A percentile compares a stretch with the other conserved stretches of the same genome.
These are phyloP conservation scores for Lasiurus cinereus DNA, from an alignment of 2,113 vertebrate species.

Conservation along the genomic window DNA sequence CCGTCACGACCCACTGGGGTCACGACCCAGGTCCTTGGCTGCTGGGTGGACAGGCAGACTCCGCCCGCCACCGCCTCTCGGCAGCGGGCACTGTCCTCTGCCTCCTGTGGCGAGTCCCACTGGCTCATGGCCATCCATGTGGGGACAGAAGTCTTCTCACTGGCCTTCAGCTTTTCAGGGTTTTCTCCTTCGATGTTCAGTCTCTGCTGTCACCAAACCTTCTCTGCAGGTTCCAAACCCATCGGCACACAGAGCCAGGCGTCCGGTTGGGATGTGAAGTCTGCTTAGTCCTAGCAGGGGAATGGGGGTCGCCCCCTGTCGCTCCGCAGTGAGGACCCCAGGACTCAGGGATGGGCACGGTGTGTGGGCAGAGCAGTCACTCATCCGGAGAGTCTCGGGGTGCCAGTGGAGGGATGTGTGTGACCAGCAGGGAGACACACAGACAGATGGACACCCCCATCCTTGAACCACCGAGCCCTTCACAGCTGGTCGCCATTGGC, in stretches of 20 bases:
- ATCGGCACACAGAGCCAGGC: not conserved
- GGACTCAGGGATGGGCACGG: not conserved
- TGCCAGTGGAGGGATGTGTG: no score
- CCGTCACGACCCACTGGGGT: fast-evolving
- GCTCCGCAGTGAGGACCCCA: not conserved
- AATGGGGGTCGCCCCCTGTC: no score
- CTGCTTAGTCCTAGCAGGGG: not conserved
- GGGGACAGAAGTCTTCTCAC: not conserved
- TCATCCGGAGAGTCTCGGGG: fast-evolving
- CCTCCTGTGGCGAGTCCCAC: fast-evolving
- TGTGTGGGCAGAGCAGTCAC: fast-evolving
- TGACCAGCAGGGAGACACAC: not conserved
- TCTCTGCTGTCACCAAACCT: not conserved
- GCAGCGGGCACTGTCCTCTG: no score
- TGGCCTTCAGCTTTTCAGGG: not conserved
- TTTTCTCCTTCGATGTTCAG: not conserved
- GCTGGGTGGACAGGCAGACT: fast-evolving
- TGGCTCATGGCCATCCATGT: fast-evolving
- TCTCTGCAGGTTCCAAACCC: not conserved
- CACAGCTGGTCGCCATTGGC: no score
- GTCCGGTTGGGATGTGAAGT: not conserved
- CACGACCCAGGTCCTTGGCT: fast-evolving
- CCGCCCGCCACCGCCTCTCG: fast-evolving
- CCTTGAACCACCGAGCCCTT: no score
- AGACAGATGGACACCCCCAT: no score